phyloP scores from a whole-genome alignment of 1,140 invertebrate species.

The Anastrepha obliqua region DNA sequence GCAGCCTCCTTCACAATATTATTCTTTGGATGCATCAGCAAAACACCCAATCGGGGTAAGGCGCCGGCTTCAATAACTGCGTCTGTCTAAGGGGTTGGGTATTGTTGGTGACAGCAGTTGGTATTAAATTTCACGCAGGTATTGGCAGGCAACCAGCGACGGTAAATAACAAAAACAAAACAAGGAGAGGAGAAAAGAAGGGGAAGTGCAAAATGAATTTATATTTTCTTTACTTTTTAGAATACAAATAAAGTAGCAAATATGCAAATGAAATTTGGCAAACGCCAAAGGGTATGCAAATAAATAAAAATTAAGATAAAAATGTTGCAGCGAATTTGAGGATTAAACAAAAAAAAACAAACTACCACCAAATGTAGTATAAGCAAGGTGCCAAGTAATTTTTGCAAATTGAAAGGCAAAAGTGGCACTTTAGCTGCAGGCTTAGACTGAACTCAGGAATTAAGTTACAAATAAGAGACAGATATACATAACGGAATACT shows the following conservation, averaged over 20 bases:
- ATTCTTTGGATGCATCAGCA: slow-evolving; percentile 85
- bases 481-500: neutral
- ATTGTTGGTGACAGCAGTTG: slow-evolving; percentile 15
- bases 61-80: slow-evolving; percentile 88
- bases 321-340: neutral
- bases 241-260: slow-evolving; percentile 1
- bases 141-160: neutral
- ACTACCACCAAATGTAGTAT: neutral
- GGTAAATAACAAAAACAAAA: slow-evolving; percentile 7
- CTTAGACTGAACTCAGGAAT: neutral
- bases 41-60: slow-evolving; percentile 81
- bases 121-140: slow-evolving; percentile 29
- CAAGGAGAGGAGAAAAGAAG: neutral
- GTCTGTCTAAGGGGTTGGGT: slow-evolving; percentile 85
- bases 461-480: neutral
- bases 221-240: neutral
- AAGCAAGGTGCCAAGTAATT: slow-evolving; percentile 39
- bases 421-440: neutral
- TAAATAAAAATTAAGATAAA: slow-evolving; percentile 41
- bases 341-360: neutral
- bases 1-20: slow-evolving; percentile 93
- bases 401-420: slow-evolving; percentile 25
- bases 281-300: slow-evolving; percentile 33
- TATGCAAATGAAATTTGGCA: slow-evolving; percentile 37
- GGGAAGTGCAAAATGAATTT: slow-evolving; percentile 12